Percentiles rank a stretch among this genome's conserved stretches.
phyloP scores from a whole-genome alignment of 2,113 vertebrate genomes.

The Gnathonemus longibarbis region DNA sequence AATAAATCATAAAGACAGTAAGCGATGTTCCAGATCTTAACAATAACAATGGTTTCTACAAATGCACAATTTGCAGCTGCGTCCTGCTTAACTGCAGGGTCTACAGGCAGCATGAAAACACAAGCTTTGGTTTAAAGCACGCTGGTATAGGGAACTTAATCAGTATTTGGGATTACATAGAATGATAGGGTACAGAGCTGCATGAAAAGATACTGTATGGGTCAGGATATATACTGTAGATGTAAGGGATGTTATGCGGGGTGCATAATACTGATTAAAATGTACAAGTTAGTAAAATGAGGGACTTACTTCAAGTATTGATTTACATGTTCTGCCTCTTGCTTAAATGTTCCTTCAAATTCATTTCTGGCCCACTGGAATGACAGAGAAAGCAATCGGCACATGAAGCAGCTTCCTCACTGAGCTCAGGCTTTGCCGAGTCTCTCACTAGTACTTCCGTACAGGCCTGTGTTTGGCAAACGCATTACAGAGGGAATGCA shows the following conservation, averaged over 20 bases:
- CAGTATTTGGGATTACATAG: not conserved
- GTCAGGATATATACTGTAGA: not conserved
- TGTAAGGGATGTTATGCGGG: not conserved
- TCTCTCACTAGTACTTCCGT: not conserved
- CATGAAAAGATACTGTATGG: not conserved
- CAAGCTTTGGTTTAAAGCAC: not conserved
- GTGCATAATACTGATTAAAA: not conserved
- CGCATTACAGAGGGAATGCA: not conserved
- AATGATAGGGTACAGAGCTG: not conserved
- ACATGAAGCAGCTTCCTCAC: not conserved
- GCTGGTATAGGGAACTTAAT: not conserved
- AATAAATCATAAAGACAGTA: not conserved
- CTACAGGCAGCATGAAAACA: not conserved
- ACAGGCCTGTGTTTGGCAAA: not conserved
- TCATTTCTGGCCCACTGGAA: slow-evolving; percentile 68
- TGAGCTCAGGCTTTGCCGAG: not conserved
- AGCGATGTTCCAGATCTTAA: not conserved
- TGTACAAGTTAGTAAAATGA: not conserved
- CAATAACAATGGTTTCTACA: not conserved
- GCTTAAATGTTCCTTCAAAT: slow-evolving; percentile 66
- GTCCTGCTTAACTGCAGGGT: not conserved
- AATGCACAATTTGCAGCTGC: not conserved
- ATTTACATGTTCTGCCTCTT: slow-evolving; percentile 58
- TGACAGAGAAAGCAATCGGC: not conserved
- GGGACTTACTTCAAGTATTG: slow-evolving; percentile 53